phyloP scores from a whole-genome alignment of 1,140 invertebrate genomes.

The Hypsibius dujardini region DNA sequence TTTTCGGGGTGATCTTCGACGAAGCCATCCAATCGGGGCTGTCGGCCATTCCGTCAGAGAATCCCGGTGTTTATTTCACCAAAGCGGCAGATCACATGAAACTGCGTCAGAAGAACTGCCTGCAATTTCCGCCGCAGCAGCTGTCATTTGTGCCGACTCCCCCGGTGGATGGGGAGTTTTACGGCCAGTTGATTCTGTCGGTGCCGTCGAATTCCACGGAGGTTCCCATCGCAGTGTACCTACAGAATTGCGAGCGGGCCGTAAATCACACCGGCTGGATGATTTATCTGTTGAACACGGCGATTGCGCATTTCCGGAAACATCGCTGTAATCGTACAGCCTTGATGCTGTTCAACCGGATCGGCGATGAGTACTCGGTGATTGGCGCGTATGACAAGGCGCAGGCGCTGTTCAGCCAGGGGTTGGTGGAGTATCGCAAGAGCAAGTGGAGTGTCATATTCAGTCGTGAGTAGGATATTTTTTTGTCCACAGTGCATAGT shows the following conservation, averaged over 20 bases:
- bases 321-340: neutral
- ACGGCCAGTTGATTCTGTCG: neutral
- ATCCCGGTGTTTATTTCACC: constrained; percentile 58
- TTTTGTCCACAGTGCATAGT: neutral
- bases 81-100: constrained; percentile 1
- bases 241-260: neutral
- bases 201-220: neutral
- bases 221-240: neutral
- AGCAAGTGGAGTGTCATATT: constrained; percentile 9
- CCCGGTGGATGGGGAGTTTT: neutral
- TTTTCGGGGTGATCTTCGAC: constrained; percentile 84
- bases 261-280: neutral
- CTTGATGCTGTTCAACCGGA: neutral
- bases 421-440: neutral
- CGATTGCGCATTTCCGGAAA: neutral
- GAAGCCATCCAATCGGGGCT: constrained; percentile 73
- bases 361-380: neutral
- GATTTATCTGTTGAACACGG: neutral
- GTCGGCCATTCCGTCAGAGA: constrained; percentile 75
- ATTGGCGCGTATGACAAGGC: neutral
- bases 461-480: constrained; percentile 1
- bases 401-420: neutral
- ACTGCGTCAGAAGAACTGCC: neutral
- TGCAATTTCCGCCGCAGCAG: neutral
- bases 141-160: neutral